Evolutionary conservation across 2,888 invertebrate genomes (phyloP), one percentile per base, ranked within the genome.

Genomic region (Alloplasta piceator): DNA sequence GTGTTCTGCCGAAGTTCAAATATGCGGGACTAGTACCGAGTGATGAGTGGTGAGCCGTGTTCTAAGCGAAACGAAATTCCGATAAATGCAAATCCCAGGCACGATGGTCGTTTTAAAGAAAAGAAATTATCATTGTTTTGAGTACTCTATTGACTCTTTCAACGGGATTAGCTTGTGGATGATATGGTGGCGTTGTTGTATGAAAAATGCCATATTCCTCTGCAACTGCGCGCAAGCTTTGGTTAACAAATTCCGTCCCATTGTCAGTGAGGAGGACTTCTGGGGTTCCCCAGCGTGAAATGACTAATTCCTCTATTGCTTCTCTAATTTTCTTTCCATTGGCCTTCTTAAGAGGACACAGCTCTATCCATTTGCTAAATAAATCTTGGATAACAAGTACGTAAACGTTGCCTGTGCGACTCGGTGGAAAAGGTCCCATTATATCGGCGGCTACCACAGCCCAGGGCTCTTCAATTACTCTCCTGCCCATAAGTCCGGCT

Each of bases 21-120:
- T 87, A 86, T 0, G 87, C 86, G 0, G 88, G 16, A 0, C 84
- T 80, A 14, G 83, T 85, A 0, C 85, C 83, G 0, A 87, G 87
- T 0, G 85, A 82, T 6, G 85, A 86, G 6, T 88, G 86, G 0
- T 64, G 56, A 0, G 86, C 79, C 4, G 86, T 85, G 60, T 89
- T 89, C 0, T 86, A 71, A 0, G 88, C 88, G 43, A 88, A 86
- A 9, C 56, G 75, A 1, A 89, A 72, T 39, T 90, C 86, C 1
- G 81, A 55, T 6, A 88, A 10, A 7, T 81, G 38, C 6, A 74
- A 41, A 63, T 89, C 89, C 88, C 88, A 89, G n/a, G 78, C 63
- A 9, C 84, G 75, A 52, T 68, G 68, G 14, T 73, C 52, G n/a
- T 61, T 64, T 55, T 60, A 48, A 56, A 50, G 50, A 39, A 26